Percentiles rank a stretch among this genome's conserved stretches.
Evolutionary conservation across 1,140 invertebrate genomes (phyloP).

Genomic region (Musca domestica): DNA sequence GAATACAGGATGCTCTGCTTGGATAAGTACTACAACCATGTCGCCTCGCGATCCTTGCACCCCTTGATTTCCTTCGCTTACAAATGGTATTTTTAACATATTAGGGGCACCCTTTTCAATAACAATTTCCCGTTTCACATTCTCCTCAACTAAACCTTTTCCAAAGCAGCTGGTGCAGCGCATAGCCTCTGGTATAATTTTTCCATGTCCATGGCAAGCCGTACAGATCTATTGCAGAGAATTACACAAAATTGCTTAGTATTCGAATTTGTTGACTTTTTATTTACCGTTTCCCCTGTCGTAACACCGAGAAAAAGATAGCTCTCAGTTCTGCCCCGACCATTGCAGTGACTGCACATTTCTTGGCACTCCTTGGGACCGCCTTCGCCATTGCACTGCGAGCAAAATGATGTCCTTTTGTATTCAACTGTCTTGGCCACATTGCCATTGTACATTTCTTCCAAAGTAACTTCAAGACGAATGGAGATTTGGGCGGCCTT

Average conservation of each 20-base stretch:
- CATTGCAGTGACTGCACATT: constrained; percentile 36
- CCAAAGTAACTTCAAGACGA: constrained; percentile 72
- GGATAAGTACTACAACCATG: constrained; percentile 84
- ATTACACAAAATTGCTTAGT: too few relatives aligned
- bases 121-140: constrained; percentile 82
- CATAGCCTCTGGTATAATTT: constrained; percentile 77
- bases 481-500: constrained; percentile 32
- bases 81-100: constrained; percentile 81
- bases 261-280: not conserved
- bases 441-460: constrained; percentile 86
- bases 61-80: constrained; percentile 87
- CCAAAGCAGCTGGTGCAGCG: constrained; percentile 79
- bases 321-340: constrained; percentile 35
- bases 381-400: constrained; percentile 78
- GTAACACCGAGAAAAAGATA: constrained; percentile 43
- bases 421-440: constrained; percentile 79
- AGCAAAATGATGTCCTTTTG: constrained; percentile 79
- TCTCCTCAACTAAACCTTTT: constrained; percentile 74
- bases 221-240: constrained; percentile 56
- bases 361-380: constrained; percentile 65
- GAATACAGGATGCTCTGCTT: constrained; percentile 77
- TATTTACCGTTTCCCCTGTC: constrained; percentile 40
- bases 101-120: constrained; percentile 91
- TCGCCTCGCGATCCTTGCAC: constrained; percentile 82
- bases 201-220: constrained; percentile 69